Base-by-base conservation (phyloP, 2,797 vertebrate species). In the Pterois miles region DNA sequence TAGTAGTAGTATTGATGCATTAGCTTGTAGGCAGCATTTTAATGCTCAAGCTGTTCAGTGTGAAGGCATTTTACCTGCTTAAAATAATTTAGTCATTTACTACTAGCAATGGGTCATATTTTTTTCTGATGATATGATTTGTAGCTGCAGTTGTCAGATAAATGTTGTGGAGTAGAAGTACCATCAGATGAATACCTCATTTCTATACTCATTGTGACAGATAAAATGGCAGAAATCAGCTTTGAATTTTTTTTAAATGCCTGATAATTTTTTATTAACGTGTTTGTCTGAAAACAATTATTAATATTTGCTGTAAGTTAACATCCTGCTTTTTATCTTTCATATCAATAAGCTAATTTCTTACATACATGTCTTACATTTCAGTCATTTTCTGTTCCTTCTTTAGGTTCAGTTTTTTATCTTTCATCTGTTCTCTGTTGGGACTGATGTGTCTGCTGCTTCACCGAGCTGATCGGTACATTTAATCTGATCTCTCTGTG, bases 401-500 rank as follows among this genome's bases (percentile, higher is more conserved):
- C 23, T 27, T 11, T 18, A 27, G 6, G 11, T 13, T 56, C 20
- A n/a, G 31, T 50, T 12, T 77, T 27, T 59, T 43, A 18, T 18
- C 43, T 1, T 31, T 23, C 12, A 11, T 20, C 16, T 58, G 56
- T 58, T 58, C 12, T 25, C 34, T 65, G 62, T 18, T 50, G 38
- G 46, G 10, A 52, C 33, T 40, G 66, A 53, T 53, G 43, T 23
- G 53, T 62, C 36, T 34, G 70, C 59, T 68, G 46, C 36, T 25
- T 66, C 54, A 25, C 56, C 36, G 38, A 58, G 20, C 31, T 31
- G 31, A 68, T 74, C 66, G 27, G 57, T 76, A 43, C 11, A 3
- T 60, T 16, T 69, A 9, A 67, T 81, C 34, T 54, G 65, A 23
- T 71, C 25, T 43, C 22, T 31, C 33, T 62, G 22, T 59, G 22